phyloP scores from a whole-genome alignment of 2,888 invertebrate species.

The Synergus itoensis region DNA sequence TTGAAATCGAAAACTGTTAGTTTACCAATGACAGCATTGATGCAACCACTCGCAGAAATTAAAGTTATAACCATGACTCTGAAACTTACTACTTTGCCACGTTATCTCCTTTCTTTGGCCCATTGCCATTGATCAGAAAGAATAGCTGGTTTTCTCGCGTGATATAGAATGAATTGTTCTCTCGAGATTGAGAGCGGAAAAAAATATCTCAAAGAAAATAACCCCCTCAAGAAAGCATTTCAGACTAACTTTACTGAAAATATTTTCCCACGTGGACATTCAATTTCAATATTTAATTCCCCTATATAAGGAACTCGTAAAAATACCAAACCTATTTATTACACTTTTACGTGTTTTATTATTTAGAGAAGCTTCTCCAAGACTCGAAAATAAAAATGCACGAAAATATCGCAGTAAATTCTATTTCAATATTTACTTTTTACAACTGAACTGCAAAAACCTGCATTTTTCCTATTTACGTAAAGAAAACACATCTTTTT shows the following conservation, averaged over 20 bases:
- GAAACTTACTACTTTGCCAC: constrained; percentile 34
- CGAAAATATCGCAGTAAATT: background rate
- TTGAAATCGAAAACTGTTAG: background rate
- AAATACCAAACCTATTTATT: constrained; percentile 15
- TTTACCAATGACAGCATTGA: constrained; percentile 19
- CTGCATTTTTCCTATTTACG: background rate
- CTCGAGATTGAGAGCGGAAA: constrained; percentile 27
- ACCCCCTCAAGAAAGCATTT: constrained; percentile 24
- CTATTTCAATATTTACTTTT: background rate
- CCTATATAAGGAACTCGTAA: background rate
- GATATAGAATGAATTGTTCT: constrained; percentile 37
- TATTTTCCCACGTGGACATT: constrained; percentile 24
- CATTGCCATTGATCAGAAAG: constrained; percentile 37
- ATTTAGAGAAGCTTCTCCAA: no score
- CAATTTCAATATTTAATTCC: constrained; percentile 16
- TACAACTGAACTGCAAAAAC: background rate
- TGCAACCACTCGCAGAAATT: constrained; percentile 33
- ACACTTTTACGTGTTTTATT: no score
- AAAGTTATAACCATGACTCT: constrained; percentile 27
- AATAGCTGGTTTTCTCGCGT: constrained; percentile 24
- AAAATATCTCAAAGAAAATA: constrained; percentile 27
- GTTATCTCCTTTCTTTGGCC: constrained; percentile 30
- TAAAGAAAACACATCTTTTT: background rate
- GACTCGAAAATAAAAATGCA: no score
- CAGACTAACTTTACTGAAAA: constrained; percentile 17